Evolutionary conservation across 2,888 invertebrate species (phyloP).

Genomic region (Emmelina monodactyla): DNA sequence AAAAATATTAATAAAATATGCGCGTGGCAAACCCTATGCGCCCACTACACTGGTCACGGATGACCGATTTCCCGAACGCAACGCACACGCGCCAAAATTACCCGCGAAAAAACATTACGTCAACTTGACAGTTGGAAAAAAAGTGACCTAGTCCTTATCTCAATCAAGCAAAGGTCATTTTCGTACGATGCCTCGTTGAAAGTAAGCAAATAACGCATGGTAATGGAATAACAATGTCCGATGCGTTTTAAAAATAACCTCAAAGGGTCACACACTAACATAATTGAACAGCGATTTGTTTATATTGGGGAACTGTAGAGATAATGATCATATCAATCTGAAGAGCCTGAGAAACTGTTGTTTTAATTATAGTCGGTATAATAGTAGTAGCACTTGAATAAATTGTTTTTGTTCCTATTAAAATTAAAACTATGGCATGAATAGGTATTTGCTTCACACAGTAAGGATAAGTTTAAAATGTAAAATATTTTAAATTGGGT

Average conservation of each 20-base stretch:
- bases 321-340: slow-evolving; percentile 24
- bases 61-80: slow-evolving; percentile 37
- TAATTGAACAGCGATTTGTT: slow-evolving; percentile 45
- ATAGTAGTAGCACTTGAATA: no score
- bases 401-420: no score
- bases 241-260: slow-evolving; percentile 28
- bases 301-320: slow-evolving; percentile 27
- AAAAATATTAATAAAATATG: slow-evolving; percentile 39
- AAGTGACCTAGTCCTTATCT: slow-evolving; percentile 11
- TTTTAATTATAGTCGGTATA: slow-evolving; percentile 16
- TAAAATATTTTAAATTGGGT: no score
- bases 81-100: slow-evolving; percentile 25
- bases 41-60: slow-evolving; percentile 39
- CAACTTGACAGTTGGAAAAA: neutral
- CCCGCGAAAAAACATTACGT: slow-evolving; percentile 28
- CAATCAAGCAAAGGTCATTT: slow-evolving; percentile 19
- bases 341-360: slow-evolving; percentile 16
- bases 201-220: slow-evolving; percentile 10
- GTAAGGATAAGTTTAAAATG: no score
- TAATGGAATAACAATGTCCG: slow-evolving; percentile 28
- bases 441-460: no score
- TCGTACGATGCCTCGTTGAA: slow-evolving; percentile 4
- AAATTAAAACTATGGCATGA: no score
- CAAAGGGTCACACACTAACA: slow-evolving; percentile 39
- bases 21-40: slow-evolving; percentile 45